A percentile compares a stretch with the other conserved stretches of the same genome.
phyloP scores from a whole-genome alignment of 2,888 invertebrate species.

The Cotesia congregata region DNA sequence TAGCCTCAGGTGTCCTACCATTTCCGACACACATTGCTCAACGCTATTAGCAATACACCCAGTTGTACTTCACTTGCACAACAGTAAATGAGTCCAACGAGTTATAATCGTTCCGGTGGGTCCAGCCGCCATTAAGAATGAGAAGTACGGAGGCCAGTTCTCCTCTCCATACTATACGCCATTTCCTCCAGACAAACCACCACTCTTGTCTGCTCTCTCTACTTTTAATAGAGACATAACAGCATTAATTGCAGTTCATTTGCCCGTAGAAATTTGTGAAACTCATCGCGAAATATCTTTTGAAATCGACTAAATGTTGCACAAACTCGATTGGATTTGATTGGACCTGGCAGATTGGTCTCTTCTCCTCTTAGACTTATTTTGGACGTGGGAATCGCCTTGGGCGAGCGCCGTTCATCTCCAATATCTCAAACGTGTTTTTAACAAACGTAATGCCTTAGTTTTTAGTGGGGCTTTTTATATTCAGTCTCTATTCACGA shows the following conservation, averaged over 20 bases:
- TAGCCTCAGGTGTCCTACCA: constrained; percentile 29
- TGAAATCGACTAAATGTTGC: too few relatives aligned
- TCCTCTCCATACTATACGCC: neutral
- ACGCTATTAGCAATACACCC: neutral
- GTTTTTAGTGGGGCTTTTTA: neutral
- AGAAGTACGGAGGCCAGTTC: neutral
- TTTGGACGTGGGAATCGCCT: constrained; percentile 21
- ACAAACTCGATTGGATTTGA: too few relatives aligned
- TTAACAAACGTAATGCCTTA: neutral
- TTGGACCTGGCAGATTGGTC: too few relatives aligned
- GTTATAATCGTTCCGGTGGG: constrained; percentile 30
- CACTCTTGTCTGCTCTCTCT: neutral
- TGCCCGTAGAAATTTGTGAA: constrained; percentile 25
- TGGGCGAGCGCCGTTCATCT: neutral
- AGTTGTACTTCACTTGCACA: neutral
- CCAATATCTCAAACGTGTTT: neutral
- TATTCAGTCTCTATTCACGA: neutral
- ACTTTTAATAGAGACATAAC: neutral
- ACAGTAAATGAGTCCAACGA: constrained; percentile 1
- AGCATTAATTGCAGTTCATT: neutral
- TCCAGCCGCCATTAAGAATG: constrained; percentile 25
- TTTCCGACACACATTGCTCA: constrained; percentile 11
- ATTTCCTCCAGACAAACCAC: neutral
- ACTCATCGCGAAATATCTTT: neutral
- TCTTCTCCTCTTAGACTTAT: constrained; percentile 3